A percentile compares a stretch with the other conserved stretches of the same genome.
phyloP scores from a whole-genome alignment of 1,140 invertebrate genomes.

The Heliconius eleuchia region DNA sequence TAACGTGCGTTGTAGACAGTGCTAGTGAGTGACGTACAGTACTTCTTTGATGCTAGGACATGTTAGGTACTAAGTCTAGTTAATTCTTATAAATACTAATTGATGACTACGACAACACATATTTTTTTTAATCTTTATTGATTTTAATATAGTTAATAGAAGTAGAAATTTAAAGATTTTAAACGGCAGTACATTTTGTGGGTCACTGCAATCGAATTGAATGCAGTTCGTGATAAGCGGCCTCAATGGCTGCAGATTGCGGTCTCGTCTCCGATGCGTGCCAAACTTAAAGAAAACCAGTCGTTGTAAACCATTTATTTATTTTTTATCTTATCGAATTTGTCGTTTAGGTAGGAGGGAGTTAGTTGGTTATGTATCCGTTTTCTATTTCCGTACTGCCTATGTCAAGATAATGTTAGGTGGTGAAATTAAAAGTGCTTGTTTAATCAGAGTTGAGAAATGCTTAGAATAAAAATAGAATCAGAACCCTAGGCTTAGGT shows the following conservation, averaged over 20 bases:
- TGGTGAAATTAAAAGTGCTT: too few relatives aligned
- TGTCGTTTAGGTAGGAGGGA: not conserved
- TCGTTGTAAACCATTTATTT: constrained; percentile 20
- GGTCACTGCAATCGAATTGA: constrained; percentile 55
- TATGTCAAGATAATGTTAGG: not conserved
- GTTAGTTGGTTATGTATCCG: not conserved
- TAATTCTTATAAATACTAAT: too few relatives aligned
- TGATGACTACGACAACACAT: too few relatives aligned
- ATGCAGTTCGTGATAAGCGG: constrained; percentile 52
- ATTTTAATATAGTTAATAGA: not conserved
- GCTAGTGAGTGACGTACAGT: not conserved
- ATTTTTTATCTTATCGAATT: not conserved
- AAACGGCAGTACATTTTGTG: constrained; percentile 44
- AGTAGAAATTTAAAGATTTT: not conserved
- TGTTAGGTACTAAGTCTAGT: too few relatives aligned
- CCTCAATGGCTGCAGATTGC: constrained; percentile 47
- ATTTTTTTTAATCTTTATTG: too few relatives aligned
- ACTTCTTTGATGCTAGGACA: not conserved
- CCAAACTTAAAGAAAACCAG: constrained; percentile 42
- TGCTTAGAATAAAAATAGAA: not conserved
- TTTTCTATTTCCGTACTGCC: not conserved
- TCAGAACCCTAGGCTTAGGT: not conserved
- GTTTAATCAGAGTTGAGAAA: too few relatives aligned
- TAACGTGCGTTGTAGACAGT: not conserved
- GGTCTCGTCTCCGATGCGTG: constrained; percentile 48